Percentiles rank a stretch among this genome's conserved stretches.
phyloP scores from a whole-genome alignment of 2,113 vertebrate genomes.

The rabbit (Oryctolagus cuniculus) region DNA sequence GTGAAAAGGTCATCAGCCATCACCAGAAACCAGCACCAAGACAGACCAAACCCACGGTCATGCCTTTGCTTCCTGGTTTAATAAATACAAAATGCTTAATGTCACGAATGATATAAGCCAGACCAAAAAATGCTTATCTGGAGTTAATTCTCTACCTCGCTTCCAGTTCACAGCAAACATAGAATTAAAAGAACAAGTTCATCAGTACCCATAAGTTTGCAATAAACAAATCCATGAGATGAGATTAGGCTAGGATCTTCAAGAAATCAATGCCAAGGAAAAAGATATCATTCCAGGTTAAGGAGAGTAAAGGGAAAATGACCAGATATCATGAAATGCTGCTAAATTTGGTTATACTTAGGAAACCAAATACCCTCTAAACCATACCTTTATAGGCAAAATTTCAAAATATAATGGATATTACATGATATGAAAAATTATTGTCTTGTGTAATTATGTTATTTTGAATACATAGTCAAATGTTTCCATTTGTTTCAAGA shows the following conservation, averaged over 20 bases:
- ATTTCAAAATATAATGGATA: background rate
- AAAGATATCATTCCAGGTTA: background rate
- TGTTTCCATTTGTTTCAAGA: background rate
- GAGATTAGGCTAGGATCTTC: background rate
- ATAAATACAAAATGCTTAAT: background rate
- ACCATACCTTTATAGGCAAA: background rate
- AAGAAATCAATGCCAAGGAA: background rate
- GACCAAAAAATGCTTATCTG: background rate
- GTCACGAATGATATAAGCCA: background rate
- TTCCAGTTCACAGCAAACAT: background rate
- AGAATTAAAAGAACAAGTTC: background rate
- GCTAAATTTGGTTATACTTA: background rate
- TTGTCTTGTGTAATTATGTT: background rate
- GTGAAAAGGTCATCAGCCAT: background rate
- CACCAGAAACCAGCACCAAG: background rate
- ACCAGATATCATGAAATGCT: background rate
- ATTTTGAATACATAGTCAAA: conserved; percentile 4
- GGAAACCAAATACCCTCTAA: background rate
- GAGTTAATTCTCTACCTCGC: background rate
- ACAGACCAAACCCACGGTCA: background rate
- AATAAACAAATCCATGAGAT: background rate
- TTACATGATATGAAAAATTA: background rate
- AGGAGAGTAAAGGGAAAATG: background rate
- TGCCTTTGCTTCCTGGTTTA: background rate
- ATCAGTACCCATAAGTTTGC: background rate